Percentiles rank a stretch among this genome's conserved stretches.
Evolutionary conservation across 2,888 invertebrate species (phyloP).

Genomic region (Muschampia plurimacula): DNA sequence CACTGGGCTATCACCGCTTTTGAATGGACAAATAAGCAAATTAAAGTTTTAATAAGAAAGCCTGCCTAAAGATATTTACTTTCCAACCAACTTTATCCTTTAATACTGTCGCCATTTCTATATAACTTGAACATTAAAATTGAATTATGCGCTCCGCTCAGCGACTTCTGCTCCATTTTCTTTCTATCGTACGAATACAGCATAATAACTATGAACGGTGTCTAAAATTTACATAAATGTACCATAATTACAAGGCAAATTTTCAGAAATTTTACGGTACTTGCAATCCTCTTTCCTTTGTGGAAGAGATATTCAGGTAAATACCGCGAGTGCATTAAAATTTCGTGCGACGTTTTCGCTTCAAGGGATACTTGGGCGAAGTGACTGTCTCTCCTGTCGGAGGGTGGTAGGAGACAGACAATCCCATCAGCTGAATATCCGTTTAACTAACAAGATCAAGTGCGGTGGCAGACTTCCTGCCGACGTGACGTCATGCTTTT

Average conservation of each 20-base stretch:
- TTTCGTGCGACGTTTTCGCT: slow-evolving; percentile 28
- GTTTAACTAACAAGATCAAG: slow-evolving; percentile 77
- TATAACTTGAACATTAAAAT: slow-evolving; percentile 1
- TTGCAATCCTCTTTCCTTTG: slow-evolving; percentile 8
- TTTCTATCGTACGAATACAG: neutral
- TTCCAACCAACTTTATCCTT: neutral
- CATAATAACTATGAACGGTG: slow-evolving; percentile 4
- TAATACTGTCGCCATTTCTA: neutral
- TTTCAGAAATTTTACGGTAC: slow-evolving; percentile 1
- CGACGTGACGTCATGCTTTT: slow-evolving; percentile 60
- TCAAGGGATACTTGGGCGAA: slow-evolving; percentile 18
- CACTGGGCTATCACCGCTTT: too few species aligned
- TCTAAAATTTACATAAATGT: slow-evolving; percentile 2
- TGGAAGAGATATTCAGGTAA: slow-evolving; percentile 13
- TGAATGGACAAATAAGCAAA: neutral
- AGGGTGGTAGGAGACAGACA: slow-evolving; percentile 52
- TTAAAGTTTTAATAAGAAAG: neutral
- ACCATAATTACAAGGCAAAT: neutral
- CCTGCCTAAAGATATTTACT: neutral
- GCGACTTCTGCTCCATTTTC: neutral
- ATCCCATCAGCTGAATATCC: slow-evolving; percentile 68
- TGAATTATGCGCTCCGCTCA: neutral
- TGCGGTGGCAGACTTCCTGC: slow-evolving; percentile 66
- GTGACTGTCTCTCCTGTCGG: neutral
- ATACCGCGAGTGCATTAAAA: slow-evolving; percentile 24